Evolutionary conservation across 1,140 invertebrate genomes (phyloP), one percentile per base, ranked within the genome.

Genomic region (Eumeta japonica): DNA sequence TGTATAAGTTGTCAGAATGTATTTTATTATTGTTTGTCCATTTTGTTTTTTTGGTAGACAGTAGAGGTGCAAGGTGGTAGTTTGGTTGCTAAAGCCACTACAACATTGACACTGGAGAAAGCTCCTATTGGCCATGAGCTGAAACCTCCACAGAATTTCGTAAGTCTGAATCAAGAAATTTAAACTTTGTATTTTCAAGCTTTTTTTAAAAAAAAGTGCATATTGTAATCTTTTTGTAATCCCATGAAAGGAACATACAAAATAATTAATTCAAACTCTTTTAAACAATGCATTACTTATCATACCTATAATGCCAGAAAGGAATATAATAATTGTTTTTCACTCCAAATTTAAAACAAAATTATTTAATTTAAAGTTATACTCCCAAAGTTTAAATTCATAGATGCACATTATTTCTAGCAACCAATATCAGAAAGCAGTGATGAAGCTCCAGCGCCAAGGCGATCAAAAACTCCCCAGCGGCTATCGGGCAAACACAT

Each of bases 361-460:
- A n/a, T n/a, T n/a, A n/a, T n/a, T n/a, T n/a, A n/a, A n/a, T n/a
- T n/a, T n/a, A n/a, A n/a, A n/a, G n/a, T n/a, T n/a, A n/a, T n/a
- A n/a, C n/a, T n/a, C n/a, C n/a, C n/a, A n/a, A n/a, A n/a, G n/a
- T n/a, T 27, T 37, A 11, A 34, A 10, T 43, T 43, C 2, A 10
- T 11, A 15, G 5, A 14, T 2, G 2, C 12, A 14, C 27, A 3
- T 41, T 1, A 4, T 47, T n/a, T 41, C 0, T 50, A 71, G 66
- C 62, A 68, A 63, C 56, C 66, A 9, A 71, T 71, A 68, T 68
- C 66, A 1, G 66, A 71, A 43, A 71, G 66, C 40, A 71, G 66
- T 24, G 66, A 71, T 28, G 66, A 71, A 19, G 62, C 49, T 0
- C 62, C 63, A 1, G 46, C 60, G 1, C 46, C 50, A 2, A 50